phyloP scores from a whole-genome alignment of 1,140 invertebrate species.

The Rhyacophila brunnea region DNA sequence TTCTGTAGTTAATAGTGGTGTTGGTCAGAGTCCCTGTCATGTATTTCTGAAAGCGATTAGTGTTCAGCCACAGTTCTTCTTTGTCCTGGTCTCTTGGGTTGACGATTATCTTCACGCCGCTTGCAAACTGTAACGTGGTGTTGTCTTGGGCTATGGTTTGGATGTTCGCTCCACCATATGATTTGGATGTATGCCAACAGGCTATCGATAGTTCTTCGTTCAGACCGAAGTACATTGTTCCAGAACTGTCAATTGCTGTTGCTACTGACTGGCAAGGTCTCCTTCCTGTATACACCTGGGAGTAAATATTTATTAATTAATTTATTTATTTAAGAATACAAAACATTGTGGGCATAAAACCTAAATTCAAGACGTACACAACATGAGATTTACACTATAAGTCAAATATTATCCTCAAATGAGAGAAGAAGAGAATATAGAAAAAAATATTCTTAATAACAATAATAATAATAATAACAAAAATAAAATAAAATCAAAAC shows the following conservation, averaged over 20 bases:
- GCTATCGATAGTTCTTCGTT: constrained; percentile 56
- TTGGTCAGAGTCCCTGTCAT: constrained; percentile 57
- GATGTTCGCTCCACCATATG: constrained; percentile 53
- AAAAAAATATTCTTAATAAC: too few species aligned
- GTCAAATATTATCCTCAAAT: too few species aligned
- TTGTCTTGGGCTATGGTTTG: constrained; percentile 47
- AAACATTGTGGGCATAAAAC: too few species aligned
- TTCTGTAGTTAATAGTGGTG: constrained; percentile 66
- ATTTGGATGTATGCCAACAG: constrained; percentile 58
- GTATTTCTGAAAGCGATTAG: constrained; percentile 66
- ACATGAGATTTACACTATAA: too few species aligned
- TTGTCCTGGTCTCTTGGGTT: constrained; percentile 50
- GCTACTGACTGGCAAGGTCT: constrained; percentile 51
- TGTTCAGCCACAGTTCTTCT: constrained; percentile 68
- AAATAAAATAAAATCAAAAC: too few species aligned
- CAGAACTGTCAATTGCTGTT: constrained; percentile 57
- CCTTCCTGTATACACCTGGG: too few species aligned
- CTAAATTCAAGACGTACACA: too few species aligned
- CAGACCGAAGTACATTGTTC: constrained; percentile 59
- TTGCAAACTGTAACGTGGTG: constrained; percentile 64
- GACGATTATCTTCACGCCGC: constrained; percentile 65
- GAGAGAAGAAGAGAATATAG: too few species aligned
- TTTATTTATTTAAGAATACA: too few species aligned
- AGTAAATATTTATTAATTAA: too few species aligned
- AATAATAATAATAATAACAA: too few species aligned